phyloP scores from a whole-genome alignment of 2,797 vertebrate species.

The Morus bassanus region DNA sequence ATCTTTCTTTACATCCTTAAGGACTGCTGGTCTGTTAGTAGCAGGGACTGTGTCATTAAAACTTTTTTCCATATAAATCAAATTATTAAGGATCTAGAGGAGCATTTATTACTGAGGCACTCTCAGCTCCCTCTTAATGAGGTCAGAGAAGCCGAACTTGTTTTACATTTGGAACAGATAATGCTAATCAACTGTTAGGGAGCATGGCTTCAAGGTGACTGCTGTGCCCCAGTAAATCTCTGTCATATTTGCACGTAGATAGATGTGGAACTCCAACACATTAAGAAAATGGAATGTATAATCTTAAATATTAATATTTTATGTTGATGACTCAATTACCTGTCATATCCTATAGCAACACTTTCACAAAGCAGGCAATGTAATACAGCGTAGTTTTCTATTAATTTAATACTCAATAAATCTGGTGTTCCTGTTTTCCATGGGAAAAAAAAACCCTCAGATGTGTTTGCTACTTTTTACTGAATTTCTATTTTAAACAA shows the following conservation, averaged over 20 bases:
- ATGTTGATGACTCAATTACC: slow-evolving; percentile 7
- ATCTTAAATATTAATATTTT: slow-evolving; percentile 27
- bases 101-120: neutral
- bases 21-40: neutral
- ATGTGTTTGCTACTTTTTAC: neutral
- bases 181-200: slow-evolving; percentile 19
- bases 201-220: slow-evolving; percentile 46
- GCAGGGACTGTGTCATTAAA: neutral
- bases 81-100: neutral
- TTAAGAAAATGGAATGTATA: neutral
- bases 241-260: neutral
- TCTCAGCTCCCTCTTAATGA: slow-evolving; percentile 17
- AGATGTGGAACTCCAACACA: neutral
- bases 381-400: neutral
- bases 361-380: neutral
- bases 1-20: neutral
- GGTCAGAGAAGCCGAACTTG: slow-evolving; percentile 36
- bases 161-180: slow-evolving; percentile 42
- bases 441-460: accelerated
- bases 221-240: slow-evolving; percentile 18
- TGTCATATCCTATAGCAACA: neutral
- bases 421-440: neutral
- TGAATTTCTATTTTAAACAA: neutral
- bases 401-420: neutral
- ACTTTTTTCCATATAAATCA: neutral